Evolutionary conservation across 1,140 invertebrate genomes (phyloP).

Genomic region (Macrosteles quadrilineatus): DNA sequence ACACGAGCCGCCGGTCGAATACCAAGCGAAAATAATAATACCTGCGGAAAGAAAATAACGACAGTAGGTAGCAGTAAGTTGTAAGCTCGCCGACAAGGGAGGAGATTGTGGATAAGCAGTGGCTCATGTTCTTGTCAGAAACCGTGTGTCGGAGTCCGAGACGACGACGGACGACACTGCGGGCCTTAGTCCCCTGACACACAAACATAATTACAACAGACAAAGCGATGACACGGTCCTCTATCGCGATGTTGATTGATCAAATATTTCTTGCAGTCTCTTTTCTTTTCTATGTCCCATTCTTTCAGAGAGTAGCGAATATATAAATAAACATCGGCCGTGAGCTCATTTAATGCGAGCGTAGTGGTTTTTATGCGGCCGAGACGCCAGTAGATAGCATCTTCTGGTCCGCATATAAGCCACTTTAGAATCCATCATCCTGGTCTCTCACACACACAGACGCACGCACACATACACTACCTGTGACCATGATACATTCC

Average conservation of each 20-base stretch:
- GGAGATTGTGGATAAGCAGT: not conserved
- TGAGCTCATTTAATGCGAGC: slow-evolving; percentile 10
- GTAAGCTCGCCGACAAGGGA: not conserved
- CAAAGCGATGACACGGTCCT: slow-evolving; percentile 6
- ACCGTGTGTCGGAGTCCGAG: too few species aligned
- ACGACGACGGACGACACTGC: too few species aligned
- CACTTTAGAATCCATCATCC: not conserved
- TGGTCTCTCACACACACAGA: not conserved
- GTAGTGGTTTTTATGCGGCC: slow-evolving; percentile 5
- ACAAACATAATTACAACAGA: slow-evolving; percentile 10
- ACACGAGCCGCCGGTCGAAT: too few species aligned
- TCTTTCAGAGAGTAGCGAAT: slow-evolving; percentile 11
- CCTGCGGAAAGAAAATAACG: too few species aligned
- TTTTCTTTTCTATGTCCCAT: slow-evolving; percentile 7
- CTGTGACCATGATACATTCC: too few species aligned
- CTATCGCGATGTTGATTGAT: slow-evolving; percentile 11
- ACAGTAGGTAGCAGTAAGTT: too few species aligned
- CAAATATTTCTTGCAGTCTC: slow-evolving; percentile 2
- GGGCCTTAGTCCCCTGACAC: too few species aligned
- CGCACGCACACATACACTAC: not conserved
- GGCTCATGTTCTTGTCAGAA: not conserved
- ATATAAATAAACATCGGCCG: slow-evolving; percentile 9
- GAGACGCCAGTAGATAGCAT: not conserved
- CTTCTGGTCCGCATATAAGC: not conserved
- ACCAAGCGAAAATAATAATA: too few species aligned